Evolutionary conservation across 2,113 vertebrate genomes (phyloP).

Genomic region (Condylura cristata): DNA sequence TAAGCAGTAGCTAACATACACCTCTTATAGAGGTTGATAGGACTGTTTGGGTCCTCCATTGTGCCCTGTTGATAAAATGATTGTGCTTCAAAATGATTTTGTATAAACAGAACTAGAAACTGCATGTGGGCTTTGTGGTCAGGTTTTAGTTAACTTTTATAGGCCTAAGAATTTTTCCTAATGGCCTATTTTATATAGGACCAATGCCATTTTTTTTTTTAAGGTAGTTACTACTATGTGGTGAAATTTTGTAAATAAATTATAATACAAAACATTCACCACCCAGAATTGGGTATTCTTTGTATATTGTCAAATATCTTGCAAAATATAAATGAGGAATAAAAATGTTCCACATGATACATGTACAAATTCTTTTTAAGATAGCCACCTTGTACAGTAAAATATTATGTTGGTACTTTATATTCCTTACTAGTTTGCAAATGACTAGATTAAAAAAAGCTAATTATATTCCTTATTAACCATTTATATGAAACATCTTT

Average conservation of each 20-base stretch:
- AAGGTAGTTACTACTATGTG: slow-evolving; percentile 59
- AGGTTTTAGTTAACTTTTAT: slow-evolving; percentile 48
- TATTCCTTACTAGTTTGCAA: slow-evolving; percentile 21
- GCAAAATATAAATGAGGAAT: slow-evolving; percentile 80
- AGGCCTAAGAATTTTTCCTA: slow-evolving; percentile 38
- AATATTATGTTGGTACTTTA: slow-evolving; percentile 41
- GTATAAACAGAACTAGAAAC: background rate
- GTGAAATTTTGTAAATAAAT: slow-evolving; percentile 85
- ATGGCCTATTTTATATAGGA: slow-evolving; percentile 62
- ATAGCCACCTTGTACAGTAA: slow-evolving; percentile 51
- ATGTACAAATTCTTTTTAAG: slow-evolving; percentile 54
- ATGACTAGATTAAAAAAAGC: slow-evolving; percentile 21
- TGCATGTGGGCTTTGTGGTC: background rate
- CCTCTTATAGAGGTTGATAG: slow-evolving; percentile 80
- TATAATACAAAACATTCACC: slow-evolving; percentile 65
- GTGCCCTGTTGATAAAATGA: background rate
- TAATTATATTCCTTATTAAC: background rate
- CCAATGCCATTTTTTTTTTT: slow-evolving; percentile 33
- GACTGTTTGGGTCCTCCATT: background rate
- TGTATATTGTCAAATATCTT: slow-evolving; percentile 83
- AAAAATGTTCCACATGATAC: slow-evolving; percentile 79
- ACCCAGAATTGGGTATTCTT: slow-evolving; percentile 71
- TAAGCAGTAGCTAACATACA: background rate
- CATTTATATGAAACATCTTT: background rate
- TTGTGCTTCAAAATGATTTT: slow-evolving; percentile 3